Conservation (phyloP, 2,797 vertebrate genomes). For the Echeneis naucrates region DNA sequence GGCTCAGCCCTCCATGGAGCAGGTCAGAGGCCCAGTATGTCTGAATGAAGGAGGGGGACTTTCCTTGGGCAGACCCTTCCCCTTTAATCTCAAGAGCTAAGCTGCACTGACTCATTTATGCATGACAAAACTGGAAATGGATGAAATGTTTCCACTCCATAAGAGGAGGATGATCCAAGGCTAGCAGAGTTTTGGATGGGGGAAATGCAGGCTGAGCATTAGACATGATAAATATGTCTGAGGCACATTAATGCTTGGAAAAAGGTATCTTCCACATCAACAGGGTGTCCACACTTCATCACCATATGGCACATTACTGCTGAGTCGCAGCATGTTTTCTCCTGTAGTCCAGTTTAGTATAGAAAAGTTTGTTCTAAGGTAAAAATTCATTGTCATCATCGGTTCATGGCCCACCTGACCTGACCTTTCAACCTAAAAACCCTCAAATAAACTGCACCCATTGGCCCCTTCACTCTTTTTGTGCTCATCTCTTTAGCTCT, state of each 20-base stretch:
- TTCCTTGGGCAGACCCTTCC: conserved; percentile 60
- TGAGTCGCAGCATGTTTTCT: conserved; percentile 57
- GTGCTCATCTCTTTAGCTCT: conserved; percentile 39
- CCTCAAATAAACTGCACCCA: conserved; percentile 46
- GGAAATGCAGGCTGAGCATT: conserved; percentile 41
- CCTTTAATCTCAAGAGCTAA: conserved; percentile 72
- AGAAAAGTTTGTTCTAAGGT: conserved; percentile 19
- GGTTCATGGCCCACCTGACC: conserved; percentile 45
- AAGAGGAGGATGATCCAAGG: conserved; percentile 75
- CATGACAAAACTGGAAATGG: conserved; percentile 73
- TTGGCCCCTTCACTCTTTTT: conserved; percentile 44
- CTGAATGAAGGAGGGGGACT: conserved; percentile 63
- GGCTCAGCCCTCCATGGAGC: conserved; percentile 50
- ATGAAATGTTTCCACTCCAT: conserved; percentile 77
- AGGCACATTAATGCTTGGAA: conserved; percentile 49
- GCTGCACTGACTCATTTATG: conserved; percentile 78
- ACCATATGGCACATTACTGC: conserved; percentile 46
- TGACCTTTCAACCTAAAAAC: conserved; percentile 14
- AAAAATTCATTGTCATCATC: conserved; percentile 42
- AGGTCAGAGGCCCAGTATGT: conserved; percentile 61
- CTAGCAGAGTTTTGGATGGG: conserved; percentile 58
- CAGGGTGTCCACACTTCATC: conserved; percentile 47
- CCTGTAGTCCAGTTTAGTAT: conserved; percentile 27
- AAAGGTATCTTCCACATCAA: conserved; percentile 50
- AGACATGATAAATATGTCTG: conserved; percentile 59